Percentiles rank a stretch among this genome's conserved stretches.
phyloP scores from a whole-genome alignment of 2,113 vertebrate genomes.

The Clinocottus analis region DNA sequence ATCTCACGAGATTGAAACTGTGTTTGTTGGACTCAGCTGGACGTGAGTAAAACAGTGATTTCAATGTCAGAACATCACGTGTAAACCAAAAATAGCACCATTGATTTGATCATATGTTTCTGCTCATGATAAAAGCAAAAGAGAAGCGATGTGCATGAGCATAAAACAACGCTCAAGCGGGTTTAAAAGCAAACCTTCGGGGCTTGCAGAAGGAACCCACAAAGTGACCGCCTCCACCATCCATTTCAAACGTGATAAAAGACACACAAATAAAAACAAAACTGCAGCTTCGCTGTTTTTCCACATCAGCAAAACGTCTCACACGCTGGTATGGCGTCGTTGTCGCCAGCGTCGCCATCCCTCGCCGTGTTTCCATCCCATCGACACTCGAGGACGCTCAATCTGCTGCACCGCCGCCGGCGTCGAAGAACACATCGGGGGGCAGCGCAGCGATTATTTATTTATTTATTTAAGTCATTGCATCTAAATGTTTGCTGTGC shows the following conservation, averaged over 20 bases:
- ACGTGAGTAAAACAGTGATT: neutral
- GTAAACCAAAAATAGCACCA: neutral
- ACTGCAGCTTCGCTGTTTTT: neutral
- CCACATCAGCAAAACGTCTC: slow-evolving; percentile 21
- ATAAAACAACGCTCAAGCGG: neutral
- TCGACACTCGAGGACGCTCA: neutral
- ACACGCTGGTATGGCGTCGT: neutral
- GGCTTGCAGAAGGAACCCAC: neutral
- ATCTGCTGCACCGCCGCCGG: too few relatives aligned
- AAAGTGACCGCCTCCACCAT: neutral
- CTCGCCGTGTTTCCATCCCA: neutral
- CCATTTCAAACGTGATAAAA: neutral
- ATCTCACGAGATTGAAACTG: too few relatives aligned
- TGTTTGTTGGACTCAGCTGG: too few relatives aligned
- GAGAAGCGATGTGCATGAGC: neutral
- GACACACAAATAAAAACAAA: neutral
- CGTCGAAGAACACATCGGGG: neutral
- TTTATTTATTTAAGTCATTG: slow-evolving; percentile 13
- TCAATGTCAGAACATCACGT: neutral
- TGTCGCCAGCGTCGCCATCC: neutral
- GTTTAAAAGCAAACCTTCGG: neutral
- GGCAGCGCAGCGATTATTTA: too few relatives aligned
- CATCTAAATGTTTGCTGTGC: slow-evolving; percentile 12
- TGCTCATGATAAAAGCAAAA: neutral
- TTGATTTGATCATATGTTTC: neutral